A percentile compares a stretch with the other conserved stretches of the same genome.
Conservation (phyloP, 2,113 vertebrate species). For the Scartelaos histophorus region DNA sequence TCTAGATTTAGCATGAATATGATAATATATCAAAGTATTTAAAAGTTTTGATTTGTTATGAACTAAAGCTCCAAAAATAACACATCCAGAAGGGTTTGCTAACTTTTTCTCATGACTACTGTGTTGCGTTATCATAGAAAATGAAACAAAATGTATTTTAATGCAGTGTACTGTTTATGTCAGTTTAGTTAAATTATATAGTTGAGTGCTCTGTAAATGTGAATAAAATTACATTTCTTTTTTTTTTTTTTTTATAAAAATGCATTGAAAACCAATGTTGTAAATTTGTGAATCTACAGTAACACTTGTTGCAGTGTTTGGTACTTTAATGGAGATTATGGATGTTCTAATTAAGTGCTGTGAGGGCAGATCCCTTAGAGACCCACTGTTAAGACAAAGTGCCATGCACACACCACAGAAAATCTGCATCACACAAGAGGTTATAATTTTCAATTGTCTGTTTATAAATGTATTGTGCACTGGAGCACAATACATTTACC, state of each 20-base stretch:
- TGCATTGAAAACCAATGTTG: neutral
- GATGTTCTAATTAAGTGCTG: neutral
- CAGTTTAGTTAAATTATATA: neutral
- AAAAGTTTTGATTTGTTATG: neutral
- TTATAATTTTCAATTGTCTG: no score
- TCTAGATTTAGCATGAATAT: neutral
- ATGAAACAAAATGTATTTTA: neutral
- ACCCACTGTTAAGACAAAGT: constrained; percentile 13
- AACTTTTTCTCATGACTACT: neutral
- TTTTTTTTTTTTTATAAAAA: neutral
- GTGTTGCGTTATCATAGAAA: neutral
- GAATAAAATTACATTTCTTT: neutral
- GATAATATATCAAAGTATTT: neutral
- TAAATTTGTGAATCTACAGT: neutral
- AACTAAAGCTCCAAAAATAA: neutral
- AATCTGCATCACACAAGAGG: constrained; percentile 20
- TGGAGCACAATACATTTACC: neutral
- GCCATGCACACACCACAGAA: constrained; percentile 24
- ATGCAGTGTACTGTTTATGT: constrained; percentile 3
- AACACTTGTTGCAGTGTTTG: neutral
- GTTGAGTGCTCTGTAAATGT: neutral
- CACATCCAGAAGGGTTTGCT: neutral
- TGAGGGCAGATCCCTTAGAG: neutral
- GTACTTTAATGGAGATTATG: constrained; percentile 5
- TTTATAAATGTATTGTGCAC: constrained; percentile 11